These are phyloP conservation scores for Ashinkailepas kermadecensis DNA, from an alignment of 2,888 invertebrate species.

Conservation along the genomic window DNA sequence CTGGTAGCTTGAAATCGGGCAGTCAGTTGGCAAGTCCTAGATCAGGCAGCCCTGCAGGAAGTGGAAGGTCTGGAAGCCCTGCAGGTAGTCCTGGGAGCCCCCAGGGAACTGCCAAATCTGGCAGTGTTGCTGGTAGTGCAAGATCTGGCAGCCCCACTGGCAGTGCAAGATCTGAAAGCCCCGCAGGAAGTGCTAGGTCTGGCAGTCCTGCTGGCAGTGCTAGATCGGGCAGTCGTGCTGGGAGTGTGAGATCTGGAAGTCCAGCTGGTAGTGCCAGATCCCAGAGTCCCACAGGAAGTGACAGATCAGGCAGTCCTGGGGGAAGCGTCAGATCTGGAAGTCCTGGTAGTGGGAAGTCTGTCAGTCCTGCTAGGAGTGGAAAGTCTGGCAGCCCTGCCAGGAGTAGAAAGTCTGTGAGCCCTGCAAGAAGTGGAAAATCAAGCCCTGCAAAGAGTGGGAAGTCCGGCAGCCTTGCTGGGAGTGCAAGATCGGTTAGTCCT, in stretches of 20 bases:
- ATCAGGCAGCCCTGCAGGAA: background rate
- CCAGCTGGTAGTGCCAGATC: background rate
- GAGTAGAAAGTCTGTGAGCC: too few species aligned
- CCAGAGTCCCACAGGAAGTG: background rate
- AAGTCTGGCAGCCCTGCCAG: background rate
- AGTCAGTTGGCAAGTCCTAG: background rate
- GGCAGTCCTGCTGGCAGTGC: background rate
- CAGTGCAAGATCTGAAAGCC: background rate
- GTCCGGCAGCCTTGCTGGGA: constrained; percentile 17
- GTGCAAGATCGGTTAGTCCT: background rate
- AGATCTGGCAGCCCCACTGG: constrained; percentile 13
- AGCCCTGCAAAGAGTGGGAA: background rate
- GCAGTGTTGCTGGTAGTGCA: constrained; percentile 26
- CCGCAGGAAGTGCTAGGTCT: background rate
- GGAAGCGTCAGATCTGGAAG: background rate
- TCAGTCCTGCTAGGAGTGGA: background rate
- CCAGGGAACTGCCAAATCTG: constrained; percentile 8
- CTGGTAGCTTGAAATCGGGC: background rate
- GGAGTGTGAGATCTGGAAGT: background rate
- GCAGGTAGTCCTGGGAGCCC: constrained; percentile 16
- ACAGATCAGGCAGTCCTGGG: background rate
- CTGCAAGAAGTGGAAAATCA: too few species aligned
- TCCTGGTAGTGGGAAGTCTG: too few species aligned
- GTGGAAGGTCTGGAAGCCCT: constrained; percentile 24
- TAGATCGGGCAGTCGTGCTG: constrained; percentile 13